Percentiles rank a stretch among this genome's conserved stretches.
Evolutionary conservation across 2,888 invertebrate species (phyloP).

Genomic region (Macaria notata): DNA sequence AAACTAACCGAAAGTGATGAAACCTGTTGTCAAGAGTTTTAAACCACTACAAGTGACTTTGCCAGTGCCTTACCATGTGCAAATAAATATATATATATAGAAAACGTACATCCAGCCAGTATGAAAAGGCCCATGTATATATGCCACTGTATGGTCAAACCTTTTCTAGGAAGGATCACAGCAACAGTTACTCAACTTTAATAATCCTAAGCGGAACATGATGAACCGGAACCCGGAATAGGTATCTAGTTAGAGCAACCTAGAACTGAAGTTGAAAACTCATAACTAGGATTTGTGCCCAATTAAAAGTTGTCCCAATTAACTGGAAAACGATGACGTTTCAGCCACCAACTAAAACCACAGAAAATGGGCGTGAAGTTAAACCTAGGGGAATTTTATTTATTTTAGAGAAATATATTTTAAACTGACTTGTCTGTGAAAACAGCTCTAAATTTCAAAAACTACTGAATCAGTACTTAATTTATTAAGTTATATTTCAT

Average conservation of each 20-base stretch:
- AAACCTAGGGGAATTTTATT: no score
- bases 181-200: no score
- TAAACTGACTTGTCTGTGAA: background rate
- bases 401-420: no score
- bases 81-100: no score
- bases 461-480: no score
- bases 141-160: background rate
- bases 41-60: background rate
- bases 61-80: background rate
- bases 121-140: background rate
- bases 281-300: conserved; percentile 35
- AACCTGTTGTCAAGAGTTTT: background rate
- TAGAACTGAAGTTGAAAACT: background rate
- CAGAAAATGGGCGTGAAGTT: no score
- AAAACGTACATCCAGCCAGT: background rate
- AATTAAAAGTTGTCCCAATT: conserved; percentile 58
- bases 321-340: conserved; percentile 39
- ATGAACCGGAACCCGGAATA: no score
- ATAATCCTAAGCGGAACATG: no score
- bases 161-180: background rate
- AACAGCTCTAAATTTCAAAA: no score
- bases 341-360: background rate
- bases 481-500: no score
- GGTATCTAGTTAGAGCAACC: background rate
- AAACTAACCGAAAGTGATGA: background rate